A percentile compares a stretch with the other conserved stretches of the same genome.
Evolutionary conservation across 2,888 invertebrate genomes (phyloP).

Genomic region (Noctuana brunneofusca): DNA sequence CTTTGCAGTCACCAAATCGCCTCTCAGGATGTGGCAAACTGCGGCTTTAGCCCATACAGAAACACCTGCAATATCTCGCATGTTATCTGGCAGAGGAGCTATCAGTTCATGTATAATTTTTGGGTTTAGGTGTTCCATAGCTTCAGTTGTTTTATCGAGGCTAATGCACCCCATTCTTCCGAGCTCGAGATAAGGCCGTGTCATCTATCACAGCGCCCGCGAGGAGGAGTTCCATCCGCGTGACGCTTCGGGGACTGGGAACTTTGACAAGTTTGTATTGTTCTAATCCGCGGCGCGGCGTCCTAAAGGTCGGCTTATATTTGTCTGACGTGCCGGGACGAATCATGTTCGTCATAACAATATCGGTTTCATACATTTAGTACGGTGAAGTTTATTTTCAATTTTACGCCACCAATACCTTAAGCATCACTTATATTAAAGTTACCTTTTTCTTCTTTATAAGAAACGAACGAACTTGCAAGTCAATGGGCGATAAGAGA

Average conservation of each 20-base stretch:
- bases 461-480: too few species aligned
- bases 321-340: background rate
- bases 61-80: conserved; percentile 75
- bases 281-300: background rate
- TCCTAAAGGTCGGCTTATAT: too few species aligned
- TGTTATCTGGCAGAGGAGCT: conserved; percentile 68
- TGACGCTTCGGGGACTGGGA: conserved; percentile 5
- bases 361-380: too few species aligned
- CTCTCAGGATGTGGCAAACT: conserved; percentile 74
- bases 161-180: conserved; percentile 47
- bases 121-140: conserved; percentile 91
- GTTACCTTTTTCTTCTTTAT: too few species aligned
- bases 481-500: too few species aligned
- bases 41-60: conserved; percentile 81
- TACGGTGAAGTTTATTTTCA: too few species aligned
- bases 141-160: conserved; percentile 91
- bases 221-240: background rate
- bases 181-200: conserved; percentile 12
- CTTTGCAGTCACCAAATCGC: conserved; percentile 73
- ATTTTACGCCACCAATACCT: too few species aligned
- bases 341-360: too few species aligned
- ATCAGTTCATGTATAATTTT: conserved; percentile 84
- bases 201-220: conserved; percentile 25
- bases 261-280: conserved; percentile 9
- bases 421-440: too few species aligned